Evolutionary conservation across 2,113 vertebrate genomes (phyloP), one percentile per base, ranked within the genome.

Genomic region (Tauraco erythrolophus): DNA sequence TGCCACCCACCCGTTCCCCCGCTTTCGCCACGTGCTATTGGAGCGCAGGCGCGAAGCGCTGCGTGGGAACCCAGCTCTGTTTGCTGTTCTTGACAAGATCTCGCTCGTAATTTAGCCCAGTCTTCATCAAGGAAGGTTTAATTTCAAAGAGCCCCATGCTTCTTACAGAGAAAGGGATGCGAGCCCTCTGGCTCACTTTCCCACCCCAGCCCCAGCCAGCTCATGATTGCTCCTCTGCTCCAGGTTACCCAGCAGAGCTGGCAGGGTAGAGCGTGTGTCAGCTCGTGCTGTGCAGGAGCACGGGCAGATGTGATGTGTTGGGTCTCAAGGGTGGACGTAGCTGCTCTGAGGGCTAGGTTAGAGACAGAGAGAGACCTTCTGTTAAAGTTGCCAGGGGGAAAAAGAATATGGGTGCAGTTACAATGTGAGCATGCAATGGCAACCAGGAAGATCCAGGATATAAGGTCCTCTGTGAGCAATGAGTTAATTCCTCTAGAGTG

Each of bases 221-320:
- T 43, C 45, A 24, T 3, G 6, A n/a, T 57, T 54, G 51, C 69
- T 48, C 45, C n/a, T 31, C 31, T 31, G 33, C 50, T 51, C 41
- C 64, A 43, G 64, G 39, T 35, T 13, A 16, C 27, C 18, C 45
- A 33, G 43, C 60, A 45, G 71, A 72, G 62, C 68, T 7, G 6
- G 28, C 37, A 4, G n/a, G 57, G 57, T 27, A 9, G 12, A 35
- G 43, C 14, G 0, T 3, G 1, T 17, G 37, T 33, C 0, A 41
- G 70, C 70, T 86, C 3, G 0, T 23, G 46, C 75, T n/a, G 41
- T 14, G 46, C 72, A 58, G 81, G 21, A 57, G 79, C 75, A 41
- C 0, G 0, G 30, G 33, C 18, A 61, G 11, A 21, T 21, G 51
- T 18, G 48, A 4, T 23, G 7, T 11, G 39, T 2, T 43, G 22